Evolutionary conservation across 1,140 invertebrate species (phyloP), one percentile per base, ranked within the genome.

Genomic region (Drosophila erecta): DNA sequence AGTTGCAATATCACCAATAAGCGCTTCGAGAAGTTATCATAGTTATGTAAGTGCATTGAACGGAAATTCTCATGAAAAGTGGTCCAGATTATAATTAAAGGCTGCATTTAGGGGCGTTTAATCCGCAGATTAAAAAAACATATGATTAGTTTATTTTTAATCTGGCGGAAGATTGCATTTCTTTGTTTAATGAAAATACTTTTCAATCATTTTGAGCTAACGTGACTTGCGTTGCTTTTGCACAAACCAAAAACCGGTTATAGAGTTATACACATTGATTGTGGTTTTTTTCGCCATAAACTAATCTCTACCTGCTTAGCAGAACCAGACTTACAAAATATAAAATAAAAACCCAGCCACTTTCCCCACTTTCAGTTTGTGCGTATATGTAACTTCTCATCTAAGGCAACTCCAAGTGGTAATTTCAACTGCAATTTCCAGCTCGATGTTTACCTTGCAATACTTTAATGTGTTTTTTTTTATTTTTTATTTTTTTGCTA

Each of bases 331-430:
- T 49, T 11, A 33, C 7, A n/a, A 22, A 10, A 57, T 0, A 0
- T 4, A 4, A 24, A 24, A 24, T 4, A 24, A 4, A 24, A 24
- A 24, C 33, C 14, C n/a, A 40, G 20, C 12, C 59, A 20, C n/a
- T 47, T 62, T 62, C 24, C 43, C 30, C 59, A 66, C 62, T 66
- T 66, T 64, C 24, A 35, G 33, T 66, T 40, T 17, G 15, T 56
- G 38, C 40, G 24, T 44, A 57, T 17, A n/a, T 22, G 22, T 44
- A 30, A 62, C 40, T 62, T 8, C 12, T 3, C 10, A 24, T 20
- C 22, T 15, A 22, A 37, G n/a, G 20, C 2, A 60, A 27, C 55
- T 37, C 4, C 2, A 24, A 30, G 15, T 41, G 17, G 6, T 20
- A 59, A 17, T 17, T 35, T n/a, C 5, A 61, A 40, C 38, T 59